Evolutionary conservation across 1,140 invertebrate genomes (phyloP).

Genomic region (Latrodectus geometricus): DNA sequence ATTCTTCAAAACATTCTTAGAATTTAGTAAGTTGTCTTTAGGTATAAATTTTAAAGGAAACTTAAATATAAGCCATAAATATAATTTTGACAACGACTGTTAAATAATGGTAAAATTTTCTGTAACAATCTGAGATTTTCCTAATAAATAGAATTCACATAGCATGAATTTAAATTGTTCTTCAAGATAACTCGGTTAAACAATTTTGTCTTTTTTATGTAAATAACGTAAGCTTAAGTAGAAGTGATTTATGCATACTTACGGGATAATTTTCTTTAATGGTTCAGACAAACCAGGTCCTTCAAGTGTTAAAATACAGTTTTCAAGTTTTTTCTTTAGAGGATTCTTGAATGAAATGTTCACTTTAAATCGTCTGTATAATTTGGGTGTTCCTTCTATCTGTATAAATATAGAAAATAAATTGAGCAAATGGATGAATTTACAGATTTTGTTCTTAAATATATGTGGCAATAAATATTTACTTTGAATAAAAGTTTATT

Average conservation of each 20-base stretch:
- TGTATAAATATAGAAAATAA: constrained; percentile 50
- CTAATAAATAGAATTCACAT: not conserved
- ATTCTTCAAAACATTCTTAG: not conserved
- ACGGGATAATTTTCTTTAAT: constrained; percentile 14
- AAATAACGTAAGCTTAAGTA: not conserved
- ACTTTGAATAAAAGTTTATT: no score
- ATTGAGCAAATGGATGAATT: not conserved
- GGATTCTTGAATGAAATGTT: constrained; percentile 85
- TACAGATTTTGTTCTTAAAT: no score
- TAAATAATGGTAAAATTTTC: not conserved
- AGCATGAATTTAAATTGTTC: not conserved
- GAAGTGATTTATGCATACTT: not conserved
- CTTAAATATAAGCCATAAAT: no score
- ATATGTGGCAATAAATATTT: no score
- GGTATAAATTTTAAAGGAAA: no score
- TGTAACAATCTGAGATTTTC: not conserved
- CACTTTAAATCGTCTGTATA: constrained; percentile 76
- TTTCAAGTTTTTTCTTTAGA: constrained; percentile 80
- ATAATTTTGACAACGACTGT: not conserved
- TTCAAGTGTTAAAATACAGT: constrained; percentile 82
- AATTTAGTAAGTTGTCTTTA: no score
- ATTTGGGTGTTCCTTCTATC: constrained; percentile 73
- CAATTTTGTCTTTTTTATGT: not conserved
- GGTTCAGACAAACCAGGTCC: constrained; percentile 81
- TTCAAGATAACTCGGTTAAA: not conserved